Conservation (phyloP, 2,113 vertebrate genomes). For the Pyxicephalus adspersus region DNA sequence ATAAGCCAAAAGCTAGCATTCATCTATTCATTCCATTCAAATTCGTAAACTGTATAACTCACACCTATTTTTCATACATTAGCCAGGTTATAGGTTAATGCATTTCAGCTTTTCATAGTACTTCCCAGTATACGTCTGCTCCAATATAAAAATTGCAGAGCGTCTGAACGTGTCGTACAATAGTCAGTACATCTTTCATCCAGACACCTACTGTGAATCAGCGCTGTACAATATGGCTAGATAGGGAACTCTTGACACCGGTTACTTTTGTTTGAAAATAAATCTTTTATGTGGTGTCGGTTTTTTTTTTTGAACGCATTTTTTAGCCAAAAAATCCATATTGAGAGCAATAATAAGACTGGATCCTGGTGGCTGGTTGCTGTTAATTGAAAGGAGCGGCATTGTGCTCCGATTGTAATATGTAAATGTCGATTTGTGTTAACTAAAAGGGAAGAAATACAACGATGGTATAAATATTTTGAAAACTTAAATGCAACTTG, state of each 20-base stretch:
- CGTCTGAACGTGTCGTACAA: slow-evolving; percentile 9
- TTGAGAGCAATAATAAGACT: not conserved
- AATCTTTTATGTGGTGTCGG: not conserved
- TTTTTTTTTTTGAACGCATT: not conserved
- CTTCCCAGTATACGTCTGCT: slow-evolving; percentile 1
- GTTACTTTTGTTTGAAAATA: slow-evolving; percentile 2
- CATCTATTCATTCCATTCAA: slow-evolving; percentile 3
- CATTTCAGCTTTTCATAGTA: slow-evolving; percentile 8
- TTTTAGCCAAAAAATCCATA: not conserved
- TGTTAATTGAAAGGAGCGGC: not conserved
- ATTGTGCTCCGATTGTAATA: not conserved
- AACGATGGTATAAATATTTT: not conserved
- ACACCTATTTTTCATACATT: slow-evolving; percentile 14
- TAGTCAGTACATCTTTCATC: slow-evolving; percentile 15
- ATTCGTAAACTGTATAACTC: slow-evolving; percentile 17
- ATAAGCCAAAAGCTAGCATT: not conserved
- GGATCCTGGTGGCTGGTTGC: not conserved
- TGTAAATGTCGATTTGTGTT: not conserved
- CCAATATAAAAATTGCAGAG: slow-evolving; percentile 23
- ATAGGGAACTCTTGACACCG: slow-evolving; percentile 7
- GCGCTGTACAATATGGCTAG: not conserved
- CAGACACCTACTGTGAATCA: slow-evolving; percentile 7
- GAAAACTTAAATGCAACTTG: no score
- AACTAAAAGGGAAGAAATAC: not conserved
- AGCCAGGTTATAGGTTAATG: slow-evolving; percentile 36